Evolutionary conservation across 2,113 vertebrate species (phyloP).

Genomic region (Tychaedon coryphoeus): DNA sequence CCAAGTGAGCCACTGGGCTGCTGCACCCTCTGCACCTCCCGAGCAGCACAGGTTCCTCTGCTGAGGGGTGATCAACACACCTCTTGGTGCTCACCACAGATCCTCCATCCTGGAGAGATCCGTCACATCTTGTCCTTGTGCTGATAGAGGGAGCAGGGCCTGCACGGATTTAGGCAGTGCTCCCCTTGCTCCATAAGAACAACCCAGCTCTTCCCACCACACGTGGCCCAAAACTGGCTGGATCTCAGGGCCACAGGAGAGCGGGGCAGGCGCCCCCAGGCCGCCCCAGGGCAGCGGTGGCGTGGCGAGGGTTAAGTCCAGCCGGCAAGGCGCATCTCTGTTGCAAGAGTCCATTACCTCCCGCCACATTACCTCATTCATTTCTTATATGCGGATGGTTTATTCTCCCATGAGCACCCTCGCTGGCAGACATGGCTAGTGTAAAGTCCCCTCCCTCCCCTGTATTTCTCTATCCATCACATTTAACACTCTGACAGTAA

Average conservation of each 20-base stretch:
- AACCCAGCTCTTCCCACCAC: not conserved
- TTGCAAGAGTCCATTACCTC: slow-evolving; percentile 94
- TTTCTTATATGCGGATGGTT: slow-evolving; percentile 93
- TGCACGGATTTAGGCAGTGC: accelerated
- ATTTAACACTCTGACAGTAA: slow-evolving; percentile 99
- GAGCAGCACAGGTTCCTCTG: not conserved
- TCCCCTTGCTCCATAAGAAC: not conserved
- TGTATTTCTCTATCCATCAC: slow-evolving; percentile 95
- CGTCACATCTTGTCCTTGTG: not conserved
- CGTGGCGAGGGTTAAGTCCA: slow-evolving; percentile 76
- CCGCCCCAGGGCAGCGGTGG: not conserved
- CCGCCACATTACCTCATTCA: slow-evolving; percentile 92
- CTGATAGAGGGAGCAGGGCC: accelerated
- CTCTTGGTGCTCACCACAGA: not conserved
- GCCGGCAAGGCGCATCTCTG: slow-evolving; percentile 81
- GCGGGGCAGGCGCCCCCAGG: accelerated
- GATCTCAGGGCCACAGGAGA: not conserved
- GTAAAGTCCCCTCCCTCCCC: slow-evolving; percentile 86
- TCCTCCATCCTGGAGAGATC: not conserved
- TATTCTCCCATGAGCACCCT: slow-evolving; percentile 87
- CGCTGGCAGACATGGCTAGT: slow-evolving; percentile 85
- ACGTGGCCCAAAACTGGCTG: accelerated
- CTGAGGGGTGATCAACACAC: accelerated
- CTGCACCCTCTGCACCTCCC: not conserved
- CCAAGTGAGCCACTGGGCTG: accelerated